These are phyloP conservation scores for Hylomyscus alleni DNA, from an alignment of 2,797 vertebrate species.

Conservation along the genomic window DNA sequence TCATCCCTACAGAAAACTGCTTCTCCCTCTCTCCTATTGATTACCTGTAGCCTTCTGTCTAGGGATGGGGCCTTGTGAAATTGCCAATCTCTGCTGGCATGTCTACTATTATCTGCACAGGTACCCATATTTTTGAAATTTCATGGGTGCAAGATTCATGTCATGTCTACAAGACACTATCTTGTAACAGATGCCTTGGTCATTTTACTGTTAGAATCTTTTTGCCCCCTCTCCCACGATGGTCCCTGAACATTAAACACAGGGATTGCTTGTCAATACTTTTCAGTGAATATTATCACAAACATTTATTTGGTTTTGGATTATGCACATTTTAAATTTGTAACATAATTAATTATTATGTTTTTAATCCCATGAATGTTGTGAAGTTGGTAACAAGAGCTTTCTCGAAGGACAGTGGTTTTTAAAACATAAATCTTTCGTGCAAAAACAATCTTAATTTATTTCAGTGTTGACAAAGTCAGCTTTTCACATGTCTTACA, in stretches of 20 bases:
- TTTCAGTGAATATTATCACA: background rate
- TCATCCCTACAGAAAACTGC: background rate
- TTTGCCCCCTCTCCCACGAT: background rate
- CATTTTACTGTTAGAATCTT: background rate
- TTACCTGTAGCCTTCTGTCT: too few species aligned
- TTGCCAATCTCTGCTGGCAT: background rate
- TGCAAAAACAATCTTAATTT: background rate
- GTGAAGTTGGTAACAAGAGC: background rate
- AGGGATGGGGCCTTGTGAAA: background rate
- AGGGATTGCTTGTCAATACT: background rate
- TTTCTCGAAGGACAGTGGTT: constrained; percentile 6
- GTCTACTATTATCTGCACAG: too few species aligned
- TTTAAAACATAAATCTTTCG: constrained; percentile 9
- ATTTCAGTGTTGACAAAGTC: background rate
- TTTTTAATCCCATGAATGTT: background rate
- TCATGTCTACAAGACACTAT: background rate
- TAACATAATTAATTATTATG: background rate
- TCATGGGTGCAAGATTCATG: too few species aligned
- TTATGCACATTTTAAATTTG: background rate
- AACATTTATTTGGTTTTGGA: constrained; percentile 17
- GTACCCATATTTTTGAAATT: too few species aligned
- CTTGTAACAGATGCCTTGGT: background rate
- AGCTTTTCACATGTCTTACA: background rate
- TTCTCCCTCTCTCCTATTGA: too few species aligned
- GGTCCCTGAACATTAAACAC: background rate